Conservation (phyloP, 92 coral and sea anemone species). For the Zoanthus gigantus region DNA sequence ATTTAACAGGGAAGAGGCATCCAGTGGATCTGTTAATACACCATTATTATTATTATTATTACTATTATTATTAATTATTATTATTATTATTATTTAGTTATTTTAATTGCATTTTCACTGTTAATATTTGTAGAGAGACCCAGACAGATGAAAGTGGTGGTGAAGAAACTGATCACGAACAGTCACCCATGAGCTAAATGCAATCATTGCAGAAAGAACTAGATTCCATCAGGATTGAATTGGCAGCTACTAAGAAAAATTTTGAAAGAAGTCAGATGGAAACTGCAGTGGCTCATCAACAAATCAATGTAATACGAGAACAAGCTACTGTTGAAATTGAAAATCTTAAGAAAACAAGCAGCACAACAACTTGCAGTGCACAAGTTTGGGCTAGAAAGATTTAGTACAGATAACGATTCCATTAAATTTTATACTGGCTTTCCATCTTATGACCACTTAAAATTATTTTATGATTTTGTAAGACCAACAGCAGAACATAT, state of each 20-base stretch:
- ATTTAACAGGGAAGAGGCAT: no score
- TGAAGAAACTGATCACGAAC: not conserved
- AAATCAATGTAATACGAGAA: not conserved
- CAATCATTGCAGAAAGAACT: not conserved
- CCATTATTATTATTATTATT: no score
- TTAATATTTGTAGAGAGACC: not conserved
- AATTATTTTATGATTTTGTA: not conserved
- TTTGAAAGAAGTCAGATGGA: not conserved
- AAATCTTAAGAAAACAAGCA: no score
- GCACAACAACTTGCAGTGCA: not conserved
- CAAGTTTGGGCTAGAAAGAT: conserved; percentile 11
- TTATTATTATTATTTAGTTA: no score
- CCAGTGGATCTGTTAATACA: no score
- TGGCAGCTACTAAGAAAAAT: not conserved
- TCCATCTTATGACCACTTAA: not conserved
- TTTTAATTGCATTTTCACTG: no score
- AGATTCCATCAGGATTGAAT: not conserved
- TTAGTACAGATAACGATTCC: not conserved
- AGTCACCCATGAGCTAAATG: not conserved
- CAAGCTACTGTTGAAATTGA: not conserved
- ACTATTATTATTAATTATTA: no score
- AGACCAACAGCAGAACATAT: not conserved
- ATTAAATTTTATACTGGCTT: not conserved
- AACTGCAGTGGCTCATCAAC: not conserved
- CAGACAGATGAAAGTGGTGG: conserved; percentile 11